Percentiles rank a stretch among this genome's conserved stretches.
Conservation (phyloP, 2,888 invertebrate species). For the Callosobruchus maculatus region DNA sequence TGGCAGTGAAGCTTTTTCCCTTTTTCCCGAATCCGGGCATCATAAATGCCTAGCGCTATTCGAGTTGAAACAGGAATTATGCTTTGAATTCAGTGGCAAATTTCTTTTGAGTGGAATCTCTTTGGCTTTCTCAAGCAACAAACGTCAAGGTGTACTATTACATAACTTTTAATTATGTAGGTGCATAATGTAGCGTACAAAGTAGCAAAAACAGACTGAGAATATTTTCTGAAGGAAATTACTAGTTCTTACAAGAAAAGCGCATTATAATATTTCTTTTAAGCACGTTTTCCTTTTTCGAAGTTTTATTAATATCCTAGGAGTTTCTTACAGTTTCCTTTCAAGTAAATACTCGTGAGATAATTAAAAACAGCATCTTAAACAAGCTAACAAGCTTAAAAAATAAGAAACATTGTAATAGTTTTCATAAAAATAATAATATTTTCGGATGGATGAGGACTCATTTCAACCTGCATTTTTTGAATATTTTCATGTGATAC, state of each 20-base stretch:
- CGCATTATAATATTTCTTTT: background rate
- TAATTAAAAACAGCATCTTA: too few relatives aligned
- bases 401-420: too few relatives aligned
- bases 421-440: too few relatives aligned
- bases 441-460: too few relatives aligned
- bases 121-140: background rate
- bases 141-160: background rate
- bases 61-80: background rate
- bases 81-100: background rate
- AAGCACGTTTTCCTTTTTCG: background rate
- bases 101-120: background rate
- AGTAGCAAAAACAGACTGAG: background rate
- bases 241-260: background rate
- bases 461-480: too few relatives aligned
- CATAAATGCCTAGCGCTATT: background rate
- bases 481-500: too few relatives aligned
- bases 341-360: too few relatives aligned
- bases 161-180: too few relatives aligned
- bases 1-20: background rate
- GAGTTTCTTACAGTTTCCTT: too few relatives aligned
- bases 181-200: background rate
- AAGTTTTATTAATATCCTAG: too few relatives aligned
- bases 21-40: background rate
- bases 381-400: too few relatives aligned
- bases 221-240: background rate